Evolutionary conservation across 2,888 invertebrate species (phyloP).

Genomic region (Leistus spinibarbis): DNA sequence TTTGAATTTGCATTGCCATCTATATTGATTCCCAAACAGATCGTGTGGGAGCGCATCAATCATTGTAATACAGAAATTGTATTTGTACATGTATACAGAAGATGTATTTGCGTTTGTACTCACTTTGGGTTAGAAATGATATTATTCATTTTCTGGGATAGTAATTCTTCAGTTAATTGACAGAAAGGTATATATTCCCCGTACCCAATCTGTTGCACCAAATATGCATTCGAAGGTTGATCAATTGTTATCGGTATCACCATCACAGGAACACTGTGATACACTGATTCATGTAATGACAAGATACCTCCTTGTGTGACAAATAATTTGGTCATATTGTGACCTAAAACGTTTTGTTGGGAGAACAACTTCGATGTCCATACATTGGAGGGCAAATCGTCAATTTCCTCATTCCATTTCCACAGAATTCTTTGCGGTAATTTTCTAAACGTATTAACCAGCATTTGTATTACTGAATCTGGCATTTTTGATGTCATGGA

Average conservation of each 20-base stretch:
- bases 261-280: slow-evolving; percentile 22
- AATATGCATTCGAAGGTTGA: slow-evolving; percentile 9
- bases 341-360: slow-evolving; percentile 29
- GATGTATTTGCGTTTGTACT: neutral
- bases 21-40: too few species aligned
- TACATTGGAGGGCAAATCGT: slow-evolving; percentile 11
- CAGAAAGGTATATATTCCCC: neutral
- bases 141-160: slow-evolving; percentile 17
- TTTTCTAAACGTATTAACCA: slow-evolving; percentile 55
- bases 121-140: slow-evolving; percentile 15
- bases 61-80: too few species aligned
- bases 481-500: slow-evolving; percentile 52
- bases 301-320: slow-evolving; percentile 27
- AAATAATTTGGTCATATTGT: slow-evolving; percentile 21
- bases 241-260: slow-evolving; percentile 16
- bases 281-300: slow-evolving; percentile 22
- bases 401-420: slow-evolving; percentile 55
- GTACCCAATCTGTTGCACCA: slow-evolving; percentile 14
- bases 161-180: slow-evolving; percentile 10
- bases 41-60: too few species aligned
- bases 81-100: too few species aligned
- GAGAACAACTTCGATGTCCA: slow-evolving; percentile 24
- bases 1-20: too few species aligned
- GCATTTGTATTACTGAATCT: slow-evolving; percentile 51
- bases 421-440: slow-evolving; percentile 57